Percentiles rank a stretch among this genome's conserved stretches.
Conservation (phyloP, 2,888 invertebrate genomes). For the Ditula angustiorana region DNA sequence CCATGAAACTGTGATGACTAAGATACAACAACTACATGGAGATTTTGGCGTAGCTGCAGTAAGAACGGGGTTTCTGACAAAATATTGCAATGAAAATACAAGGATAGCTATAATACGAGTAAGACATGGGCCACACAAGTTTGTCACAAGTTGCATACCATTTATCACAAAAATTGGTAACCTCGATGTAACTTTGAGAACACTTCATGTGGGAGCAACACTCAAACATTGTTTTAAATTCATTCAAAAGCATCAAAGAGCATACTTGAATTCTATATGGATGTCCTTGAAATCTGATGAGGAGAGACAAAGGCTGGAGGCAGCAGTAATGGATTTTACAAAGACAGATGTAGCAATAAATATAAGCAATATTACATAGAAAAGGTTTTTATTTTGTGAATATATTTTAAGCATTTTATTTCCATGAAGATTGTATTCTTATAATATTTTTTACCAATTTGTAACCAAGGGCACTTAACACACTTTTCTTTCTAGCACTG, state of each 20-base stretch:
- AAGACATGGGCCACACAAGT: constrained; percentile 91
- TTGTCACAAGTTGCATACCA: constrained; percentile 89
- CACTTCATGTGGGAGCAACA: constrained; percentile 91
- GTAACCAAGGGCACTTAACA: no score
- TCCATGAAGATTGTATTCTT: no score
- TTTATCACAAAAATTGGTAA: constrained; percentile 88
- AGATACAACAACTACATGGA: constrained; percentile 90
- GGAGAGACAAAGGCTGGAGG: constrained; percentile 85
- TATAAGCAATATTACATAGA: constrained; percentile 70
- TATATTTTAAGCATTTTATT: not conserved
- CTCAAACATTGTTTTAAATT: constrained; percentile 92
- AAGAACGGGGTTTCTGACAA: constrained; percentile 89
- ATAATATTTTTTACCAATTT: no score
- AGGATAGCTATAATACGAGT: constrained; percentile 90
- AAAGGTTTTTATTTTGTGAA: constrained; percentile 2
- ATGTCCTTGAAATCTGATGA: constrained; percentile 86
- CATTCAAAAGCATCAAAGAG: constrained; percentile 88
- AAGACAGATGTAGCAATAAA: constrained; percentile 78
- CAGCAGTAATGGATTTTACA: constrained; percentile 76
- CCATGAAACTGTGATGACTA: constrained; percentile 84
- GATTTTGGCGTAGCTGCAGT: constrained; percentile 91
- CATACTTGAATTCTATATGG: constrained; percentile 88
- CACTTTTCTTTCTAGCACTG: no score
- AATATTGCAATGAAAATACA: constrained; percentile 92
- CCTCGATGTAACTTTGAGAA: constrained; percentile 86